Evolutionary conservation across 2,888 invertebrate species (phyloP).

Genomic region (Agrotis exclamationis): DNA sequence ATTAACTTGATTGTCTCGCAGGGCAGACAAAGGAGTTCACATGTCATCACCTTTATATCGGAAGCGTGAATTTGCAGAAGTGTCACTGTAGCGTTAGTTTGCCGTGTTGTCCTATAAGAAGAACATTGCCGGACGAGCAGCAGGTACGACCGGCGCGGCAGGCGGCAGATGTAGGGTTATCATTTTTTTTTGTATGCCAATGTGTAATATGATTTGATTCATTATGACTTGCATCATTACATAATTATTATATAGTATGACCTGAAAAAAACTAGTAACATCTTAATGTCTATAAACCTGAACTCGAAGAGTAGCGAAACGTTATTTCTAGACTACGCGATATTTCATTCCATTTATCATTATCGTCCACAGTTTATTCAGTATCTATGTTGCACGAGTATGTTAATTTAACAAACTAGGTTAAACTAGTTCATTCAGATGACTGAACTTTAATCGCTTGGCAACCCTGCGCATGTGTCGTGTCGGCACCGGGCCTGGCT

Average conservation of each 20-base stretch:
- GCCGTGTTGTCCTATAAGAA: conserved; percentile 29
- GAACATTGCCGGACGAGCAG: conserved; percentile 15
- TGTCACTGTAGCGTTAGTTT: conserved; percentile 54
- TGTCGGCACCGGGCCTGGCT: conserved; percentile 50
- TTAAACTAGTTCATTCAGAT: no score
- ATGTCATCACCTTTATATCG: conserved; percentile 59
- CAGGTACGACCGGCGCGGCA: not conserved
- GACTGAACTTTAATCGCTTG: not conserved
- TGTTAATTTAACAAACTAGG: not conserved
- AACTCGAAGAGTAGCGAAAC: no score
- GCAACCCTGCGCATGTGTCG: conserved; percentile 45
- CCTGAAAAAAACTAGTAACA: no score
- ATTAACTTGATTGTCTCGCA: conserved; percentile 65
- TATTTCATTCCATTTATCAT: no score
- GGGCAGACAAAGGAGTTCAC: conserved; percentile 58
- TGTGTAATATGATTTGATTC: not conserved
- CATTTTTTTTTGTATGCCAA: not conserved
- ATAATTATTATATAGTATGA: no score
- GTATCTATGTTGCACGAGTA: not conserved
- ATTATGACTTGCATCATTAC: no score
- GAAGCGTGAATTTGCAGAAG: conserved; percentile 70
- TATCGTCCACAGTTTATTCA: no score
- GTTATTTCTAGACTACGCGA: no score
- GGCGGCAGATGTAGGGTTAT: conserved; percentile 25
- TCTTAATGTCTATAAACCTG: no score